Base-by-base conservation (phyloP, 2,113 vertebrate species). In the Acanthisitta chloris region DNA sequence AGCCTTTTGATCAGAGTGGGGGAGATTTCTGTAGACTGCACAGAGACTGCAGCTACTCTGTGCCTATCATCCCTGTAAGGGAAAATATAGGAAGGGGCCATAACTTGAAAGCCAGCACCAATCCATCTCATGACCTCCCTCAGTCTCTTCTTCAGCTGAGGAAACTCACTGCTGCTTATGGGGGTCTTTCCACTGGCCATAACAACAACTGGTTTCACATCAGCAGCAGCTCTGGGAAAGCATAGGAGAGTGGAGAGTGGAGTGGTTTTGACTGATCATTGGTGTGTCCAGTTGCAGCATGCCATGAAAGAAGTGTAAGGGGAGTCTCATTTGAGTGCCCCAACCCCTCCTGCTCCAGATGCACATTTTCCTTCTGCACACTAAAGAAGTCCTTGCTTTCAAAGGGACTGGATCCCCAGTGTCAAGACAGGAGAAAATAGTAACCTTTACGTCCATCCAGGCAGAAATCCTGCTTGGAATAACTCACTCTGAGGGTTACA, bases 171-270 rank as follows among this genome's bases (percentile, higher is more conserved):
- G 46, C 33, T 74, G 18, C 40, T 81, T 18, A 4, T 25, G 40
- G 10, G 25, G 8, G 5, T 72, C 66, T 72, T 76, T 82, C 54
- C 24, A 17, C 29, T 33, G 64, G 4, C 69, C 4, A 1, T 23
- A 33, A 31, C 1, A 36, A 40, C 0, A 2, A 8, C 15, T 29
- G 51, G 16, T 42, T 66, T 89, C 46, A 59, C 43, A 74, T 6
- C 43, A 57, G 1, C 46, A 64, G 23, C 36, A 66, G 54, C 65
- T 85, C 43, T 65, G 29, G 33, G 38, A 45, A 20, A 36, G 34
- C 1, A 1, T 0, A 0, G 61, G 45, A 45, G 14, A 42, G 33
- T n/a, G n/a, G 36, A 11, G 26, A 25, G 11, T 12, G 13, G n/a
- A 77, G 15, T 7, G 17, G 12, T n/a, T n/a, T n/a, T n/a, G 8